Conservation (phyloP, 1,140 invertebrate genomes). For the Hydropsyche tenuis region DNA sequence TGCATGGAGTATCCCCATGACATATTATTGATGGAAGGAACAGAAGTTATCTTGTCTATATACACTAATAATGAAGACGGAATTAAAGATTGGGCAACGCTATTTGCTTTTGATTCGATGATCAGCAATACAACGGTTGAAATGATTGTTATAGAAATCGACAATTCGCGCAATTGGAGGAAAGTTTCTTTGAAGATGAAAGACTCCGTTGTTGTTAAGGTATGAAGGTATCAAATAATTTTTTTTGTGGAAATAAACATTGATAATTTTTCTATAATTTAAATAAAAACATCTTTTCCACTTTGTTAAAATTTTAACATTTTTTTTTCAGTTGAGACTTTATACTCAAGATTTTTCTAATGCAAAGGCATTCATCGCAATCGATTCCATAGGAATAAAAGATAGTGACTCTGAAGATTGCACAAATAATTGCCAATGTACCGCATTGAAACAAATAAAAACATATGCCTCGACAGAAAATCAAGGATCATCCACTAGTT, state of each 20-base stretch:
- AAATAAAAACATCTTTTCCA: background rate
- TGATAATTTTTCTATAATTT: background rate
- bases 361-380: background rate
- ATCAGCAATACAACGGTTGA: background rate
- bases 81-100: background rate
- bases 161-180: background rate
- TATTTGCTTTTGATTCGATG: background rate
- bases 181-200: no score
- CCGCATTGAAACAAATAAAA: no score
- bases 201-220: no score
- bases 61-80: background rate
- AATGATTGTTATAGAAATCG: background rate
- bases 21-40: background rate
- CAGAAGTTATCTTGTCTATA: background rate
- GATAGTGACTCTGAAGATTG: background rate
- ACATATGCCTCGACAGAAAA: no score
- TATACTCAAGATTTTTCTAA: background rate
- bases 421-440: background rate
- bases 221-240: no score
- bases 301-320: background rate
- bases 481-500: background rate
- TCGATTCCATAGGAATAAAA: background rate
- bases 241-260: no score
- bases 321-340: slow-evolving; percentile 12
- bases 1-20: background rate